These are phyloP conservation scores for Rhegmatorhina hoffmannsi DNA, from an alignment of 2,113 vertebrate genomes.

Conservation along the genomic window DNA sequence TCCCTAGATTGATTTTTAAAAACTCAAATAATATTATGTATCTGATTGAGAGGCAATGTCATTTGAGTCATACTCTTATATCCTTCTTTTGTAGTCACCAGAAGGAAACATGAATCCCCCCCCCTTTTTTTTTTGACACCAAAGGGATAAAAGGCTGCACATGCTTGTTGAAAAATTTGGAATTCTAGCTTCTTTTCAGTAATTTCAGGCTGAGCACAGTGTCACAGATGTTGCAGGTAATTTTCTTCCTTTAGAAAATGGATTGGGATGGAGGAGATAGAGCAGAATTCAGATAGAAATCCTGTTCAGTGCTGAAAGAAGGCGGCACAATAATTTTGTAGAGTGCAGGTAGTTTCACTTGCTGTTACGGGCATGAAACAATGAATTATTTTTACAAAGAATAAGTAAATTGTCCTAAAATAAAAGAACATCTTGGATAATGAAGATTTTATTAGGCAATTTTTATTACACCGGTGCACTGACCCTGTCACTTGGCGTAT, in stretches of 20 bases:
- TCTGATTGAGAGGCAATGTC: background rate
- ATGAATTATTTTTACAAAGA: background rate
- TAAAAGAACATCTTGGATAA: background rate
- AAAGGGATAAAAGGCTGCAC: background rate
- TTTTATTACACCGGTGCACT: background rate
- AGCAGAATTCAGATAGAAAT: background rate
- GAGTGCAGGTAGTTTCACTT: background rate
- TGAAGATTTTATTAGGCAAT: background rate
- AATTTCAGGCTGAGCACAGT: background rate
- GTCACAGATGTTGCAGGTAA: background rate
- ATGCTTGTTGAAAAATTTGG: background rate
- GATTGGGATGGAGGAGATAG: background rate
- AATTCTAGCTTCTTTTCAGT: background rate
- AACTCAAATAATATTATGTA: background rate
- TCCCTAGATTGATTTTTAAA: background rate
- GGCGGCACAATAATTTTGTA: background rate
- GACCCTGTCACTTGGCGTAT: background rate
- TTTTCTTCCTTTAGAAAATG: background rate
- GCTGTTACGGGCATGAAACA: background rate
- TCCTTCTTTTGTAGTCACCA: background rate
- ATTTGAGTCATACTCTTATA: background rate
- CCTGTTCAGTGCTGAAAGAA: background rate
- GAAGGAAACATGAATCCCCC: background rate
- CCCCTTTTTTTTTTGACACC: background rate
- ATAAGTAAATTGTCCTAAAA: background rate